Evolutionary conservation across 2,888 invertebrate species (phyloP).

Genomic region (Pammene fasciana): DNA sequence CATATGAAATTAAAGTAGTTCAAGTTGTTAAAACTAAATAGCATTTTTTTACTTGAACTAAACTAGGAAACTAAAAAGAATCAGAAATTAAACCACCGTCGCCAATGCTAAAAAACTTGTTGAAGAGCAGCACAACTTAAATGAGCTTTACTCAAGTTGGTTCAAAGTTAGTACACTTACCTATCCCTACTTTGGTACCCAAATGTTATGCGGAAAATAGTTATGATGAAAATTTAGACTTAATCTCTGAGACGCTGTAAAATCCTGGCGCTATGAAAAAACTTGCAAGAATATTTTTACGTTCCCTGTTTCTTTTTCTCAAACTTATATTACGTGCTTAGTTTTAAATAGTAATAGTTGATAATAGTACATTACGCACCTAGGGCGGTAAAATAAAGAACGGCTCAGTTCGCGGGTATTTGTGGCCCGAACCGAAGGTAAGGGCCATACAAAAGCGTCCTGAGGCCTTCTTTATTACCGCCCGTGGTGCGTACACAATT

Average conservation of each 20-base stretch:
- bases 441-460: too few species aligned
- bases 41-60: background rate
- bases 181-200: slow-evolving; percentile 20
- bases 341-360: too few species aligned
- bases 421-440: too few species aligned
- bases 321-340: too few species aligned
- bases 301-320: too few species aligned
- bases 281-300: background rate
- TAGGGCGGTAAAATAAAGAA: too few species aligned
- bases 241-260: background rate
- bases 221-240: slow-evolving; percentile 15
- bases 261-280: background rate
- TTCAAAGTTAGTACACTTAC: slow-evolving; percentile 28
- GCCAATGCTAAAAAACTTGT: slow-evolving; percentile 38
- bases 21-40: too few species aligned
- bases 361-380: too few species aligned
- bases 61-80: background rate
- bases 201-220: slow-evolving; percentile 31
- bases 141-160: slow-evolving; percentile 38
- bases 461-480: too few species aligned
- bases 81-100: slow-evolving; percentile 32
- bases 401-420: too few species aligned
- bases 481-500: too few species aligned
- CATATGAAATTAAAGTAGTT: too few species aligned
- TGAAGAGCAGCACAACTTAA: slow-evolving; percentile 38